Base-by-base conservation (phyloP, 2,113 vertebrate genomes). In the Gobiocypris rarus region DNA sequence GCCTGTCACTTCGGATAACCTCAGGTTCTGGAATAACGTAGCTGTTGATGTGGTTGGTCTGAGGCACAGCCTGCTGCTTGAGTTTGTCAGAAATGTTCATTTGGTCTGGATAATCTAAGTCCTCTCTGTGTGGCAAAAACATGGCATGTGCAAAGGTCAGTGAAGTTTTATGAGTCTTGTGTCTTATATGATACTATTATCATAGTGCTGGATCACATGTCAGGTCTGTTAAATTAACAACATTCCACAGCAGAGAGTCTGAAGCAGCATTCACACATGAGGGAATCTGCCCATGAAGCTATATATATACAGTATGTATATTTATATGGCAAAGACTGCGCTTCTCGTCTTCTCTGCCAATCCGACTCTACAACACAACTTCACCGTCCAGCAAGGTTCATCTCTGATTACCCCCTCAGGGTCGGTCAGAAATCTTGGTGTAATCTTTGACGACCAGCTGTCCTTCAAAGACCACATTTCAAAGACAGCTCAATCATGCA, bases 1-100 rank as follows among this genome's bases (percentile, higher is more conserved):
- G 93, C 63, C 86, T 61, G 0, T 78, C 76, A 15, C 13, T 89
- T 92, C 83, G 91, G 82, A 83, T 88, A 41, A 61, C 56, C 31
- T 86, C 85, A 1, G 69, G 38, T 17, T 83, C 63, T 50, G 73
- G 76, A 28, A 61, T 69, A 11, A 80, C 14, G 56, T 70, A 81
- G 58, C 76, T 74, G 81, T 94, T 93, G 24, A 95, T 52, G 22
- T 98, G 96, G 91, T 97, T 97, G 56, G 91, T 92, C 79, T 96
- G 96, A 1, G 95, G 95, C 63, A 95, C 93, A 0, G 94, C 94
- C 86, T 95, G 94, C 67, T 93, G 94, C 83, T 95, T 93, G 54
- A 80, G 86, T 82, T 94, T 95, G 81, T 90, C 95, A 31, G 84
- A 26, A 79, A 77, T 3, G 28, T 31, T 34, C 13, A 89, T 19